A percentile compares a stretch with the other conserved stretches of the same genome.
Evolutionary conservation across 2,888 invertebrate genomes (phyloP).

Genomic region (Venustoraphidia nigricollis): DNA sequence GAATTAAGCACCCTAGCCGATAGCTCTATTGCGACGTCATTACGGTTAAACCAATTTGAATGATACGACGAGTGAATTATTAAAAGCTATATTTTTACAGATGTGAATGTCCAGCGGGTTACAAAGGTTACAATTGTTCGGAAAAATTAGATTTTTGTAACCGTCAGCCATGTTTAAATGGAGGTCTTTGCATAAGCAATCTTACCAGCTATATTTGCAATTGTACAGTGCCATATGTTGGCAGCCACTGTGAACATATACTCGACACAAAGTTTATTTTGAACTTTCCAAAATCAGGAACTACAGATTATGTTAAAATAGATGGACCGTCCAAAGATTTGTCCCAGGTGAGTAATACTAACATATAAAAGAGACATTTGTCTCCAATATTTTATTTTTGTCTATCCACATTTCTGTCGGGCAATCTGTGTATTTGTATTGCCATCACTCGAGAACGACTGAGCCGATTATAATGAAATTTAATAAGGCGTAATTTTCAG

Average conservation of each 20-base stretch:
- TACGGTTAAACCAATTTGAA: too few relatives aligned
- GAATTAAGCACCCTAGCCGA: too few relatives aligned
- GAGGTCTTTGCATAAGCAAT: conserved; percentile 24
- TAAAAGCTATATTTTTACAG: conserved; percentile 18
- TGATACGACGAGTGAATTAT: too few relatives aligned
- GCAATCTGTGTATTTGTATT: too few relatives aligned
- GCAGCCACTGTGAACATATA: conserved; percentile 32
- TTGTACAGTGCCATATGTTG: conserved; percentile 32
- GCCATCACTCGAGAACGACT: too few relatives aligned
- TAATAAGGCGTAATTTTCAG: too few relatives aligned
- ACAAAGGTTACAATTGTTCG: conserved; percentile 32
- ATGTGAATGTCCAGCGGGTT: conserved; percentile 39
- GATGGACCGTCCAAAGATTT: conserved; percentile 31
- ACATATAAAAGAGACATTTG: not conserved
- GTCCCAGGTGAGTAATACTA: conserved; percentile 24
- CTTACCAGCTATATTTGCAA: conserved; percentile 27
- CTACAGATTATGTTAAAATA: conserved; percentile 38
- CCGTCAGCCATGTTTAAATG: conserved; percentile 26
- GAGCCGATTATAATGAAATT: too few relatives aligned
- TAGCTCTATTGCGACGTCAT: too few relatives aligned
- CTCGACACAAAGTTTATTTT: conserved; percentile 34
- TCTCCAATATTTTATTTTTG: too few relatives aligned
- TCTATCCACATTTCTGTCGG: too few relatives aligned
- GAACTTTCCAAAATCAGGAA: conserved; percentile 37
- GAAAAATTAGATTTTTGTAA: conserved; percentile 30